Evolutionary conservation across 2,797 vertebrate species (phyloP), one percentile per base, ranked within the genome.

Genomic region (Periophthalmus magnuspinnatus): DNA sequence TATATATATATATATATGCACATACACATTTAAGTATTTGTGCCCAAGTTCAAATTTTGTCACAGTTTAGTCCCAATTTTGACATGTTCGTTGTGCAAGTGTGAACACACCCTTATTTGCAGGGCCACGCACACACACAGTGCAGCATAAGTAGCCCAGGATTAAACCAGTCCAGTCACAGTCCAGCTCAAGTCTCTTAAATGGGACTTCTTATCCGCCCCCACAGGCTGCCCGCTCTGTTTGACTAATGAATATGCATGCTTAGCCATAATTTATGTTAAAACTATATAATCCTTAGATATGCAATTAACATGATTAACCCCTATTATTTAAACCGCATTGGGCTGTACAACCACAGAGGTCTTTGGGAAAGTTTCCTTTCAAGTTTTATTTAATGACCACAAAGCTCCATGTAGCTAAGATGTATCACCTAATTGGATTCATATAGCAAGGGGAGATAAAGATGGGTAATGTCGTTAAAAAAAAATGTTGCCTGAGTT

Each of bases 221-320:
- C 41, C 41, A 41, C 38, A 64, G 62, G 62, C 41, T 28, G 41
- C 22, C 14, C 8, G 4, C 22, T 24, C 16, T 9, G 61, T 47
- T 5, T 24, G 62, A 16, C 61, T 48, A 47, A 64, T 48, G 41
- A 64, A 64, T 48, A 48, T 48, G 38, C 22, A 48, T 16, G 36
- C 72, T 50, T 52, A 52, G 32, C 76, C 64, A 32, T 2, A 55
- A 77, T 63, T 22, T 70, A 67, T 60, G 47, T n/a, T 2, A 5
- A 52, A 24, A 64, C 62, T 28, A 28, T 64, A 64, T 64, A 64
- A 64, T 64, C 62, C 62, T 48, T 47, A 28, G 41, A 64, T 48
- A 17, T 17, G 21, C 38, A 28, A 64, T 64, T 64, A 47, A 48
- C 61, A 9, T 47, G 22, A 64, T 47, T 64, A 64, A 47, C 61